These are phyloP conservation scores for Nowickia ferox DNA, from an alignment of 2,888 invertebrate species.

Conservation along the genomic window DNA sequence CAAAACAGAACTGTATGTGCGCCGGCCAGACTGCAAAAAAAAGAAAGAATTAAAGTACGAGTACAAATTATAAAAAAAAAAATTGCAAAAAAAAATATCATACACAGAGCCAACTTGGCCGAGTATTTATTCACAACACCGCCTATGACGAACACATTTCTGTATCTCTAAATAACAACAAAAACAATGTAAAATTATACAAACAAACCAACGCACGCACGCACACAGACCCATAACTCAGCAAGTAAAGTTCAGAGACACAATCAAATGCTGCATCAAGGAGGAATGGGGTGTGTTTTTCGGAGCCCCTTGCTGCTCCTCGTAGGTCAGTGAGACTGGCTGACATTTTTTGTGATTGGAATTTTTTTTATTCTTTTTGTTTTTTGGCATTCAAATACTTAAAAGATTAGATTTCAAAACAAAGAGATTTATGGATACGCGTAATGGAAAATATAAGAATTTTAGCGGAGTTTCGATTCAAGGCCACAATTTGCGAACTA, in stretches of 20 bases:
- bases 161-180: slow-evolving; percentile 48
- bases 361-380: background rate
- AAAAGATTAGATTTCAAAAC: slow-evolving; percentile 6
- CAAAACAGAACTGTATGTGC: slow-evolving; percentile 64
- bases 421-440: background rate
- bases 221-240: slow-evolving; percentile 19
- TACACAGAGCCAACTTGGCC: slow-evolving; percentile 37
- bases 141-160: slow-evolving; percentile 66
- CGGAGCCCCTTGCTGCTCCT: slow-evolving; percentile 20
- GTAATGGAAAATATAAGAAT: too few species aligned
- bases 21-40: slow-evolving; percentile 66
- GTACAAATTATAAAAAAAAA: slow-evolving; percentile 32
- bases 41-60: slow-evolving; percentile 39
- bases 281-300: slow-evolving; percentile 20
- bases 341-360: slow-evolving; percentile 42
- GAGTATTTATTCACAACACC: slow-evolving; percentile 44
- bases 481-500: too few species aligned
- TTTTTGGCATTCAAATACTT: background rate
- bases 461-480: too few species aligned
- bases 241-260: slow-evolving; percentile 46
- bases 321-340: slow-evolving; percentile 47
- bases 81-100: background rate
- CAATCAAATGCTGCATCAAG: background rate
- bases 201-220: slow-evolving; percentile 12
- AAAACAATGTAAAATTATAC: slow-evolving; percentile 26